phyloP scores from a whole-genome alignment of 2,888 invertebrate species.

The Luffia ferchaultella region DNA sequence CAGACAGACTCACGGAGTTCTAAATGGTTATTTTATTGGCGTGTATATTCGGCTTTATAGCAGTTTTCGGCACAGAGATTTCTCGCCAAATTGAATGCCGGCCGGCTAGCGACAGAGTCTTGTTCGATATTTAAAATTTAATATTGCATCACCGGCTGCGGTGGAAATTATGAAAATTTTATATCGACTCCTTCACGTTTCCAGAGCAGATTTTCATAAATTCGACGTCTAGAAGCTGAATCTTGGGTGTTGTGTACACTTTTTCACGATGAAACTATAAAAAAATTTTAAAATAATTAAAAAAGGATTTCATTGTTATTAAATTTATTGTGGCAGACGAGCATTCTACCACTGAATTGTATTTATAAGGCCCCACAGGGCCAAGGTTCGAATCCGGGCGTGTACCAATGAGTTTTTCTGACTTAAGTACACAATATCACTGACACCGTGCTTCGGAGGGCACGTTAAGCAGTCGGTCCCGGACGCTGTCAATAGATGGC shows the following conservation, averaged over 20 bases:
- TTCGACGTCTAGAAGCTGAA: neutral
- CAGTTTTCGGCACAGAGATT: constrained; percentile 30
- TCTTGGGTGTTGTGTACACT: neutral
- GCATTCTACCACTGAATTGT: too few relatives aligned
- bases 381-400: too few relatives aligned
- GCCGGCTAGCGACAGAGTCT: constrained; percentile 19
- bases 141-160: constrained; percentile 56
- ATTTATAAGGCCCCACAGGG: too few relatives aligned
- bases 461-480: too few relatives aligned
- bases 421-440: too few relatives aligned
- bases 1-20: constrained; percentile 15
- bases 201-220: constrained; percentile 13
- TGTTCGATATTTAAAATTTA: constrained; percentile 61
- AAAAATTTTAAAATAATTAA: too few relatives aligned
- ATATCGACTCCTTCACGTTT: constrained; percentile 26
- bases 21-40: constrained; percentile 30
- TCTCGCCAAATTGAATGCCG: constrained; percentile 43
- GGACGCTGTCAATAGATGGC: too few relatives aligned
- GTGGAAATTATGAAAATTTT: constrained; percentile 45
- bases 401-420: too few relatives aligned
- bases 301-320: too few relatives aligned
- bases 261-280: too few relatives aligned
- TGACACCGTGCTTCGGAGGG: too few relatives aligned
- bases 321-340: too few relatives aligned
- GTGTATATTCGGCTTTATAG: constrained; percentile 24